A percentile compares a stretch with the other conserved stretches of the same genome.
Conservation (phyloP, 2,888 invertebrate species). For the Cancer borealis region DNA sequence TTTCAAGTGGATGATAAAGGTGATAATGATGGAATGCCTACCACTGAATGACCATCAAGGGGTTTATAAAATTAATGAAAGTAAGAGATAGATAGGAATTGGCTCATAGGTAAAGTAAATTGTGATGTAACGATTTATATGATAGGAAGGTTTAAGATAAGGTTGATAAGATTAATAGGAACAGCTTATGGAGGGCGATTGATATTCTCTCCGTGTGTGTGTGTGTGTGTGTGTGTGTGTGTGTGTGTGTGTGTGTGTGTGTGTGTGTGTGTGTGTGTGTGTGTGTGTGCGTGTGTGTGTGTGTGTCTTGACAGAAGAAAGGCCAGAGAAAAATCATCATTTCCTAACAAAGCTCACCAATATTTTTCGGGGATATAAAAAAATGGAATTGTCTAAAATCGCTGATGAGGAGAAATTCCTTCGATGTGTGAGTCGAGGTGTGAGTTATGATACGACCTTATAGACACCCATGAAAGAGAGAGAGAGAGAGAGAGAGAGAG, state of each 20-base stretch:
- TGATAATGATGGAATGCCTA: no score
- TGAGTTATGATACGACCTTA: constrained; percentile 27
- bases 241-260: background rate
- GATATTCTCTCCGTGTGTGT: no score
- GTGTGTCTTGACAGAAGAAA: constrained; percentile 17
- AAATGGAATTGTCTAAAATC: constrained; percentile 32
- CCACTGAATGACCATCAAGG: no score
- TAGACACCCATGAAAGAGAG: background rate
- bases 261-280: constrained; percentile 32
- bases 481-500: constrained; percentile 27
- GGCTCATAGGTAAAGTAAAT: no score
- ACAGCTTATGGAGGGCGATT: no score
- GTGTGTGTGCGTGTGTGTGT: constrained; percentile 32
- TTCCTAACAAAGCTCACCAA: constrained; percentile 17
- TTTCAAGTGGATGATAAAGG: no score
- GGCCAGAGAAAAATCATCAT: background rate
- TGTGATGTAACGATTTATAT: no score
- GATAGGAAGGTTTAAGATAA: no score
- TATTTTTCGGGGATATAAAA: background rate
- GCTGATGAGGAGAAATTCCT: background rate
- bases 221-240: no score
- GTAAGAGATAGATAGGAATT: no score
- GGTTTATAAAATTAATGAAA: no score
- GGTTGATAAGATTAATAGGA: no score
- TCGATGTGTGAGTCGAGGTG: constrained; percentile 16